Percentiles rank a stretch among this genome's conserved stretches.
These are phyloP conservation scores for Amaurobius ferox DNA, from an alignment of 2,888 invertebrate genomes.

Conservation along the genomic window DNA sequence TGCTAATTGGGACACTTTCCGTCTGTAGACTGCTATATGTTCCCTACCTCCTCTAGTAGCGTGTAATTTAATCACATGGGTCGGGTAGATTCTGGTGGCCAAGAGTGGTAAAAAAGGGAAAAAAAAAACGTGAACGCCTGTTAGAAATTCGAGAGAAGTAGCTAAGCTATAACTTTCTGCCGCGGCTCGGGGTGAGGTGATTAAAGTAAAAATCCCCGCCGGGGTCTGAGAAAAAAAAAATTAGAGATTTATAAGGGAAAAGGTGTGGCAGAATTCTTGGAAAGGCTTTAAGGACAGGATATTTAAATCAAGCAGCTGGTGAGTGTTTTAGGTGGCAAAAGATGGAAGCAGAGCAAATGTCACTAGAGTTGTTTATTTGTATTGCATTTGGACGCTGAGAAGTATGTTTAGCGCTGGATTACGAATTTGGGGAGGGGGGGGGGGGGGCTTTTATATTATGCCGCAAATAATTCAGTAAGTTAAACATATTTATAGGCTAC, in stretches of 20 bases:
- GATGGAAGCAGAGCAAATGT: too few relatives aligned
- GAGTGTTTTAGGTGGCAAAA: not conserved
- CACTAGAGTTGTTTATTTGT: too few relatives aligned
- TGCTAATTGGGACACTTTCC: too few relatives aligned
- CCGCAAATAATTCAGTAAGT: too few relatives aligned
- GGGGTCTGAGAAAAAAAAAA: not conserved
- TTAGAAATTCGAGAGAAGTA: constrained; percentile 47
- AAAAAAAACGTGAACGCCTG: not conserved
- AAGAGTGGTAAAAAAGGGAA: not conserved
- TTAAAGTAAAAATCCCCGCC: constrained; percentile 26
- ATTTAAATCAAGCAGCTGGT: constrained; percentile 10
- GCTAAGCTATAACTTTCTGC: not conserved
- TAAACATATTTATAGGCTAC: too few relatives aligned
- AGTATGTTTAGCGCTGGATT: too few relatives aligned
- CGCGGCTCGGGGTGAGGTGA: constrained; percentile 23
- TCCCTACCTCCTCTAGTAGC: not conserved
- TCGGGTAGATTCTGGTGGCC: constrained; percentile 32
- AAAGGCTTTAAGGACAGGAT: not conserved
- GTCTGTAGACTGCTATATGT: not conserved
- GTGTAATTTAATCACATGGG: constrained; percentile 70
- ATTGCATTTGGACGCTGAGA: too few relatives aligned
- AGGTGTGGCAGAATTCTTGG: constrained; percentile 38
- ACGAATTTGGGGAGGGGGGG: too few relatives aligned
- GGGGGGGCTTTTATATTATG: too few relatives aligned
- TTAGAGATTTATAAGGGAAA: constrained; percentile 25